A percentile compares a stretch with the other conserved stretches of the same genome.
Conservation (phyloP, 2,888 invertebrate genomes). For the Conchocele bisecta region DNA sequence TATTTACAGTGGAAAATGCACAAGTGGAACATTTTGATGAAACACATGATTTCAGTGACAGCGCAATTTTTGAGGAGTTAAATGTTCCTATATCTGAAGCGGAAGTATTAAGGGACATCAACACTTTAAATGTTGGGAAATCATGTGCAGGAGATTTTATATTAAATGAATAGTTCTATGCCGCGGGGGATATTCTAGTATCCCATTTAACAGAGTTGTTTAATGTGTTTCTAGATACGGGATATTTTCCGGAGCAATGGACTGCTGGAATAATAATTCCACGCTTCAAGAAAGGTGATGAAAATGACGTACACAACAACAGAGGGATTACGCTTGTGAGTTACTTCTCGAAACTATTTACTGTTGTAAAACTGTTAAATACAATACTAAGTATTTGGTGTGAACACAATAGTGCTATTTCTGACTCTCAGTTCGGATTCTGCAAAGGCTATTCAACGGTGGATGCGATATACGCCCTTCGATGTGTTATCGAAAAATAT, state of each 20-base stretch:
- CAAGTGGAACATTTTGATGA: no score
- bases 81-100: no score
- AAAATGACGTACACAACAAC: conserved; percentile 9
- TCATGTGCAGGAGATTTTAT: no score
- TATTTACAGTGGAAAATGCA: no score
- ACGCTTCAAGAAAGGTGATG: conserved; percentile 15
- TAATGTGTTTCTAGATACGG: conserved; percentile 13
- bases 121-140: no score
- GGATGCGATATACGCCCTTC: conserved; percentile 12
- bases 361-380: conserved; percentile 28
- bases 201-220: conserved; percentile 15
- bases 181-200: conserved; percentile 1
- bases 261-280: conserved; percentile 22
- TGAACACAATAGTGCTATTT: conserved; percentile 9
- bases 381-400: conserved; percentile 6
- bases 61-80: no score
- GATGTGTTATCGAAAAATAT: background rate
- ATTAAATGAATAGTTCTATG: no score
- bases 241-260: conserved; percentile 26
- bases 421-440: conserved; percentile 27
- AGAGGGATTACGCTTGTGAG: conserved; percentile 20
- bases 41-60: no score
- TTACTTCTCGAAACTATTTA: conserved; percentile 25
- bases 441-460: conserved; percentile 14
- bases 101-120: no score